Base-by-base conservation (phyloP, 2,113 vertebrate genomes). In the Catharus fuscescens region DNA sequence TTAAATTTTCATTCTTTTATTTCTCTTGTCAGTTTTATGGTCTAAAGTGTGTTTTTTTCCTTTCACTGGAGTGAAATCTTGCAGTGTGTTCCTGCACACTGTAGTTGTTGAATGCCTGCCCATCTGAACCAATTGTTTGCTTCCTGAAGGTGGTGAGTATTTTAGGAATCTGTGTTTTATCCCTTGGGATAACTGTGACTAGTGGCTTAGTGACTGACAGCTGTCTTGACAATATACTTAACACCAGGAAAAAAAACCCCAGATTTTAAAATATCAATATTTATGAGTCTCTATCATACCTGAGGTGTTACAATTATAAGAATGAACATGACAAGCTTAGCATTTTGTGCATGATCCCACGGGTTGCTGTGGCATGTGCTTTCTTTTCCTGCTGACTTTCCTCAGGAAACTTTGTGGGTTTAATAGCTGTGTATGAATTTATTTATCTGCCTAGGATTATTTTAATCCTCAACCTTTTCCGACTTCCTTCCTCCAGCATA, bases 191-290 rank as follows among this genome's bases (percentile, higher is more conserved):
- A 83, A 70, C 32, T 57, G 38, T 53, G 38, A 57, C 67, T 71
- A 47, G 38, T 59, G 60, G 34, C 48, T 78, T 54, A 54, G 23
- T 88, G 86, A 95, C 60, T 83, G 88, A 56, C 91, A 92, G 67
- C n/a, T 86, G 64, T 90, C 82, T 80, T 80, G 52, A 54, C 31
- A 62, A 50, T 28, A 47, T 67, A 80, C 71, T 87, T 92, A 93
- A 90, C 12, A 71, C 9, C 2, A 59, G 29, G 23, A 2, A 3
- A 40, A 80, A 71, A 47, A 16, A 0, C 1, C 12, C 12, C 18
- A 28, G 14, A 77, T 69, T 93, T 86, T 19, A 70, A 90, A 90
- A 62, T 77, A 90, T 80, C 47, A 64, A n/a, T 80, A 88, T 97
- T 88, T 93, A 84, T 93, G 19, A 85, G 21, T 86, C 12, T 65